Base-by-base conservation (phyloP, 2,797 vertebrate genomes). In the Brachyalestes nurse region DNA sequence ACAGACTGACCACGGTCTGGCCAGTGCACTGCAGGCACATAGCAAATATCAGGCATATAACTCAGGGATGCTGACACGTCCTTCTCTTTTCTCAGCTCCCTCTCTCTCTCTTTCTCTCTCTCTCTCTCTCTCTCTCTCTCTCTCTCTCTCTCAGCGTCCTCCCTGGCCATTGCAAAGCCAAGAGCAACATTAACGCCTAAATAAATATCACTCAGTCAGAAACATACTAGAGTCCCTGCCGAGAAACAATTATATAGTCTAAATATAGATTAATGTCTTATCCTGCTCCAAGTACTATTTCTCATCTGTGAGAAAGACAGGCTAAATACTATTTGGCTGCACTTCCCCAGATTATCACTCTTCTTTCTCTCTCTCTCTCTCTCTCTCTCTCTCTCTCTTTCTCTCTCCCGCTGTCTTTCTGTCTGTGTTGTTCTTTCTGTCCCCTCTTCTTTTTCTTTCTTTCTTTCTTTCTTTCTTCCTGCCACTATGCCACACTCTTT, bases 1-100 rank as follows among this genome's bases (percentile, higher is more conserved):
- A 25, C 47, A 79, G 72, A 72, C 53, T 72, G 72, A 62, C 55
- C 47, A 65, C 6, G 17, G 28, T 49, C 69, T 75, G 49, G 38
- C 75, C 58, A 34, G 25, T 38, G 53, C 28, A 64, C 47, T 42
- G 72, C 49, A 61, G 71, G 72, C 72, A 47, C 62, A 19, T 12
- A 2, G 62, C 62, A 40, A 38, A 65, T 65, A 28, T 62, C 60
- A 34, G 25, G 60, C 12, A 62, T 34, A 42, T 66, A 40, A 66
- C 19, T 66, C 64, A 10, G 38, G 0, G 19, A 42, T 66, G 9
- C 64, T 40, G 64, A 66, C 64, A 66, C 23, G 7, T 23, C 19
- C 21, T 9, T 28, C 60, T 66, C 38, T 62, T n/a, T 76, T 47
- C 45, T 49, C 47, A 45, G 7, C 40, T 51, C 42, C 13, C 40